phyloP scores from a whole-genome alignment of 2,113 vertebrate genomes.

The Gallinago media region DNA sequence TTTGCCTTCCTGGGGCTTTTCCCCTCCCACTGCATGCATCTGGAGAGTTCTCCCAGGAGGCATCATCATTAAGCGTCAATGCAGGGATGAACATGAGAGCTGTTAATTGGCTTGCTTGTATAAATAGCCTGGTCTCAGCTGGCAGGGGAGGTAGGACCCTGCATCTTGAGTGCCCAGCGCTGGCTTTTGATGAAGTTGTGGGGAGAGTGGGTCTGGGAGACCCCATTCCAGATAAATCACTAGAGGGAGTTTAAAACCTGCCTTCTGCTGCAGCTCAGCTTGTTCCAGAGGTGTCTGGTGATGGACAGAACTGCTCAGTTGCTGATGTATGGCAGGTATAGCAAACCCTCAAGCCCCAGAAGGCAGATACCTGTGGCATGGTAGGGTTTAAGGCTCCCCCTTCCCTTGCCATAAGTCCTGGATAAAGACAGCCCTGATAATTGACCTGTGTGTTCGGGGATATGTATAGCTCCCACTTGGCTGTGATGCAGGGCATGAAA shows the following conservation, averaged over 20 bases:
- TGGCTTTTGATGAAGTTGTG: background rate
- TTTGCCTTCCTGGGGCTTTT: background rate
- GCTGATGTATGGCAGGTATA: background rate
- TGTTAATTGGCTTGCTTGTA: conserved; percentile 19
- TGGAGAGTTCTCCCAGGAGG: background rate
- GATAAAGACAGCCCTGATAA: background rate
- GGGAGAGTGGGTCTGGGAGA: background rate
- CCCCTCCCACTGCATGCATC: background rate
- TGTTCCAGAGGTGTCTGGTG: background rate
- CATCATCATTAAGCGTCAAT: background rate
- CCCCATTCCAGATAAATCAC: background rate
- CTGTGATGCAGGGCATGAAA: background rate
- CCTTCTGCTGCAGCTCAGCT: background rate
- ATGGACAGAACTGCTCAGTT: background rate
- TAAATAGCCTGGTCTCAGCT: background rate
- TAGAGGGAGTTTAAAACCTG: background rate
- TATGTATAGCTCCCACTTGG: background rate
- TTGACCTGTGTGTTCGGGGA: background rate
- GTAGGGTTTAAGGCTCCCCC: background rate
- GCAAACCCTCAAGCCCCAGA: background rate
- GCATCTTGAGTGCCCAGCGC: background rate
- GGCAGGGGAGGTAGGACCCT: background rate
- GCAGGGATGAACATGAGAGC: background rate
- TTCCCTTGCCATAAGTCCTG: background rate
- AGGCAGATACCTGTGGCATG: background rate